These are phyloP conservation scores for Syngnathoides biaculeatus DNA, from an alignment of 2,113 vertebrate species.

Conservation along the genomic window DNA sequence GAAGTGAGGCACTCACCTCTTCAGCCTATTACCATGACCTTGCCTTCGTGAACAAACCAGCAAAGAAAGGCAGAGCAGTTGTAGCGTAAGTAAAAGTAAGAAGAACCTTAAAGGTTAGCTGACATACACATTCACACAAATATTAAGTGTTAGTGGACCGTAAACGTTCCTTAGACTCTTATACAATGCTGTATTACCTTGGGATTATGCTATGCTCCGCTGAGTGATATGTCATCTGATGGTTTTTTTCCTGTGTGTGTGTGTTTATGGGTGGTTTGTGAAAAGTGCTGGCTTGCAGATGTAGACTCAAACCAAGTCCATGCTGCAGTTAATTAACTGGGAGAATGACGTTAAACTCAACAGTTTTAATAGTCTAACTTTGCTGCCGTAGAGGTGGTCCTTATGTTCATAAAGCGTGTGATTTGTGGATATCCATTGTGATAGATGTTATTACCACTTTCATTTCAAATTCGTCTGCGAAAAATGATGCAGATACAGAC, in stretches of 20 bases:
- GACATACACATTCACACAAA: slow-evolving; percentile 19
- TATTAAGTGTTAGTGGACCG: slow-evolving; percentile 34
- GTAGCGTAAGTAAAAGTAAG: slow-evolving; percentile 69
- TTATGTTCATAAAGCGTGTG: slow-evolving; percentile 33
- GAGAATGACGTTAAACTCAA: slow-evolving; percentile 65
- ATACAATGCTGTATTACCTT: slow-evolving; percentile 54
- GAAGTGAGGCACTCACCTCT: slow-evolving; percentile 76
- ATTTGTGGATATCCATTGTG: not conserved
- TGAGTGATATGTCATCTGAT: slow-evolving; percentile 64
- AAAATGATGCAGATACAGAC: not conserved
- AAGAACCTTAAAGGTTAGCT: slow-evolving; percentile 70
- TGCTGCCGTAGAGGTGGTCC: slow-evolving; percentile 50
- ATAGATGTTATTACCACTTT: not conserved
- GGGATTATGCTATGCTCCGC: slow-evolving; percentile 65
- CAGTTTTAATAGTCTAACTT: slow-evolving; percentile 62
- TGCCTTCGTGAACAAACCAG: slow-evolving; percentile 66
- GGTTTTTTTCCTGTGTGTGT: slow-evolving; percentile 24
- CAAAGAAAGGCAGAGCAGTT: slow-evolving; percentile 55
- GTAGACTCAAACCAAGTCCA: slow-evolving; percentile 59
- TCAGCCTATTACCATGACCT: slow-evolving; percentile 78
- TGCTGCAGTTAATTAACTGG: slow-evolving; percentile 71
- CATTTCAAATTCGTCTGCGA: not conserved
- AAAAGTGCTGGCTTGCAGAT: slow-evolving; percentile 70
- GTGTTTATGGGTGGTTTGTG: slow-evolving; percentile 12
- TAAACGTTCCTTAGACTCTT: slow-evolving; percentile 58